Base-by-base conservation (phyloP, 1,140 invertebrate genomes). In the Saccostrea glomerata region DNA sequence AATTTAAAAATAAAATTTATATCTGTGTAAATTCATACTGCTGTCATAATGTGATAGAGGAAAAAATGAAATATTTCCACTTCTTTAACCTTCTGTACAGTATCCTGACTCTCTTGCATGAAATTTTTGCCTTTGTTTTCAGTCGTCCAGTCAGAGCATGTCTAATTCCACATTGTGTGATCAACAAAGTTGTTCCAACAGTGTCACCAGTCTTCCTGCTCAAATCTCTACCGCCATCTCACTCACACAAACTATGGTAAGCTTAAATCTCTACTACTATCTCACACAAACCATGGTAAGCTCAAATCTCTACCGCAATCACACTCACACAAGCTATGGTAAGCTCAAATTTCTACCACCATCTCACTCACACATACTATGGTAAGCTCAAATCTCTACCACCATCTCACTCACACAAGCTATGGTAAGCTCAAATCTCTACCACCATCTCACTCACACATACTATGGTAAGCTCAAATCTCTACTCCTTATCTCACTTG, bases 181-280 rank as follows among this genome's bases (percentile, higher is more conserved):
- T 23, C 36, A 23, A 40, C 66, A 66, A 47, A 55, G 87, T n/a
- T 82, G 60, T 82, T 88, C 85, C 73, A 88, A 82, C 60, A 88
- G 87, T 86, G 87, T 88, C 9, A 77, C 83, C 25, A 88, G 87
- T 88, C 84, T 88, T 82, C 87, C 87, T 47, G 56, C 84, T 63
- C 84, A 85, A 66, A 20, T 85, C 23, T 63, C 84, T 6, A 36
- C 84, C 5, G 56, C 84, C 17, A 66, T 85, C 58, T 85, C 84
- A 2, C 60, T 85, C 60, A 66, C 84, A 20, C 84, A 85, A 40
- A 85, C 84, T 63, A 85, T 85, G 84, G 84, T 85, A 85, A 85
- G 82, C 54, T 55, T 13, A 36, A 36, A 36, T 36, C 15, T 23
- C n/a, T 30, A 17, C 17, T 6, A 2, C 23, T 6, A 17, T 23